A percentile compares a stretch with the other conserved stretches of the same genome.
These are phyloP conservation scores for Iguana delicatissima DNA, from an alignment of 2,797 vertebrate genomes.

Conservation along the genomic window DNA sequence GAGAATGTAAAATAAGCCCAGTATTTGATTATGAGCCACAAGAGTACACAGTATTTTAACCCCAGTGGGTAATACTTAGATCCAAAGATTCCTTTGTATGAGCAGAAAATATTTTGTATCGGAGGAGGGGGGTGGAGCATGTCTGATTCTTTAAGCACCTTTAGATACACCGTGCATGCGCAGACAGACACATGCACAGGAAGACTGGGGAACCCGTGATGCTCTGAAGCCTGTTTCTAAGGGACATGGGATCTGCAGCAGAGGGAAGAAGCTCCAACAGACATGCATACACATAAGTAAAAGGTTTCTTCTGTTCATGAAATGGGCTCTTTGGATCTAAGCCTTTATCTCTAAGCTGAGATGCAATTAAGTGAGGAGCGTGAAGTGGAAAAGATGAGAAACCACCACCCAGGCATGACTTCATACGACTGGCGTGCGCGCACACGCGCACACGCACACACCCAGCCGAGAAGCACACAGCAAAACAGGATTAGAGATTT, in stretches of 20 bases:
- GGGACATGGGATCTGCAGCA: neutral
- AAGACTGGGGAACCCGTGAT: too few species aligned
- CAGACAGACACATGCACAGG: neutral
- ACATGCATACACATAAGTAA: too few species aligned
- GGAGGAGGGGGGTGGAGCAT: too few species aligned
- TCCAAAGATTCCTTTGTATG: neutral
- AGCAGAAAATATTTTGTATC: neutral
- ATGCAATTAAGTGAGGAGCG: conserved; percentile 61
- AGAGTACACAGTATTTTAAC: conserved; percentile 43
- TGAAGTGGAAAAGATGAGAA: conserved; percentile 69
- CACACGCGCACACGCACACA: conserved; percentile 68
- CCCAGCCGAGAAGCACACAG: conserved; percentile 74
- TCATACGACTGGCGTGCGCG: conserved; percentile 61
- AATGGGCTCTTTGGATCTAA: neutral
- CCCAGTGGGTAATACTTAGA: conserved; percentile 40
- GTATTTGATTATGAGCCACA: conserved; percentile 53
- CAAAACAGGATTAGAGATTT: conserved; percentile 73
- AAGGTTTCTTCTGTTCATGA: neutral
- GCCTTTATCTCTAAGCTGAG: conserved; percentile 52
- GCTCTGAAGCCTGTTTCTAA: neutral
- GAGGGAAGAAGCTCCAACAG: neutral
- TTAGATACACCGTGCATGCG: too few species aligned
- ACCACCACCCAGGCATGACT: conserved; percentile 72
- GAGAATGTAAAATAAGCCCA: conserved; percentile 47
- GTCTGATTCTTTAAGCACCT: neutral